Conservation (phyloP, 2,113 vertebrate genomes). For the Rhynchomys soricoides region DNA sequence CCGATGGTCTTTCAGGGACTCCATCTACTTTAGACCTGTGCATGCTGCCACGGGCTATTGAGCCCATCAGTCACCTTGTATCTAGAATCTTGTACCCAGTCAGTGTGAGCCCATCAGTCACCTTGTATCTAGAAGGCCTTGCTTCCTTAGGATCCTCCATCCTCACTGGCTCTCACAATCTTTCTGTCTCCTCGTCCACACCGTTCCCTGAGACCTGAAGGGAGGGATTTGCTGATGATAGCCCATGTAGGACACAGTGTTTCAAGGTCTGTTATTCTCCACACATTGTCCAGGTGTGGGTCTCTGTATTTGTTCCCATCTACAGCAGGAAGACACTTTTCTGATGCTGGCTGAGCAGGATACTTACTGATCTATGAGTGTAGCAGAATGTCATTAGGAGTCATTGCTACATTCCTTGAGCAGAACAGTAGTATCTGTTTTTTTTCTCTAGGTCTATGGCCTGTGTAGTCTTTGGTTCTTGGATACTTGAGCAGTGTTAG, state of each 20-base stretch:
- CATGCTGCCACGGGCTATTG: not conserved
- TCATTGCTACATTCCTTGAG: not conserved
- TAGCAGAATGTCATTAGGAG: too few relatives aligned
- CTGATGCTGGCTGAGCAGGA: not conserved
- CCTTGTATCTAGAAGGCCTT: not conserved
- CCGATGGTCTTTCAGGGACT: not conserved
- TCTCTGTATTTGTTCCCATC: not conserved
- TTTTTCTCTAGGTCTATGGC: not conserved
- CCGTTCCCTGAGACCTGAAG: not conserved
- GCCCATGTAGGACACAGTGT: not conserved
- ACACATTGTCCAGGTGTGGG: not conserved
- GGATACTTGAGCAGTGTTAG: not conserved
- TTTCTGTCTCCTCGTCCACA: not conserved
- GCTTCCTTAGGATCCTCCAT: not conserved
- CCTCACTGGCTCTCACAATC: not conserved
- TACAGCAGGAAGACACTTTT: not conserved
- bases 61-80: not conserved
- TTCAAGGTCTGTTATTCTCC: not conserved
- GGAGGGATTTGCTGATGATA: not conserved
- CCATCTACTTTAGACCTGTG: not conserved
- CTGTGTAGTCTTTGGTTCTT: not conserved
- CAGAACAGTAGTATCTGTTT: not conserved
- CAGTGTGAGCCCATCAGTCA: too few relatives aligned
- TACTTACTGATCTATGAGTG: not conserved
- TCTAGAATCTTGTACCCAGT: too few relatives aligned